Conservation (phyloP, 1,140 invertebrate genomes). For the Drosophila asahinai region DNA sequence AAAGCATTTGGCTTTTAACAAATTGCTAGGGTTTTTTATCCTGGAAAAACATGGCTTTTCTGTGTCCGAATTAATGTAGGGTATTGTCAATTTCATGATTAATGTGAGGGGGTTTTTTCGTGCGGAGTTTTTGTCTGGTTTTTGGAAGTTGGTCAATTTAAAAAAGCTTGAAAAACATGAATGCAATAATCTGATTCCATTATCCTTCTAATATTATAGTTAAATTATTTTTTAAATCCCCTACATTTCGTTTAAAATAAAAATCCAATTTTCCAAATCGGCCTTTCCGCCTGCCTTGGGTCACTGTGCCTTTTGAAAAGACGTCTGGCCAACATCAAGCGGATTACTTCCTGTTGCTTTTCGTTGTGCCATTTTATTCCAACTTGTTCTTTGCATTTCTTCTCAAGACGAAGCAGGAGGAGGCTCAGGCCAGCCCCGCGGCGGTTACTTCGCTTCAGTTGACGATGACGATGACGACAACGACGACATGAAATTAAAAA, state of each 20-base stretch:
- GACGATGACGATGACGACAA: conserved; percentile 1
- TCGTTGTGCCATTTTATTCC: conserved; percentile 57
- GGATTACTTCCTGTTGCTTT: conserved; percentile 70
- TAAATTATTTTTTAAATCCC: not conserved
- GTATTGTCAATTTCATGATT: not conserved
- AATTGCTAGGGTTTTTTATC: not conserved
- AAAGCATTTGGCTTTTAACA: conserved; percentile 6
- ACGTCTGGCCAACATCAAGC: conserved; percentile 30
- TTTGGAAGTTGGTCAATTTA: no score
- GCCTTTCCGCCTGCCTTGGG: not conserved
- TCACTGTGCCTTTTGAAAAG: conserved; percentile 38
- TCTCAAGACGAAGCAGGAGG: not conserved
- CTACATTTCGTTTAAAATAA: not conserved
- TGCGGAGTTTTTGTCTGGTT: not conserved
- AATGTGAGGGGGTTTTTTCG: not conserved
- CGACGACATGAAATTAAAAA: conserved; percentile 61
- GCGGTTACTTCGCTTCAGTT: conserved; percentile 17
- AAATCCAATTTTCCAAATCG: not conserved
- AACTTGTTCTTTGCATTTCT: conserved; percentile 29
- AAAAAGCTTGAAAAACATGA: no score
- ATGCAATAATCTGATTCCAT: no score
- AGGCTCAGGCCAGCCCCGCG: conserved; percentile 19
- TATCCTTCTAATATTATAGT: no score
- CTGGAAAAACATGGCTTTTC: not conserved
- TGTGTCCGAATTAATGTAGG: not conserved